A percentile compares a stretch with the other conserved stretches of the same genome.
Conservation (phyloP, 2,888 invertebrate species). For the Lycaena phlaeas region DNA sequence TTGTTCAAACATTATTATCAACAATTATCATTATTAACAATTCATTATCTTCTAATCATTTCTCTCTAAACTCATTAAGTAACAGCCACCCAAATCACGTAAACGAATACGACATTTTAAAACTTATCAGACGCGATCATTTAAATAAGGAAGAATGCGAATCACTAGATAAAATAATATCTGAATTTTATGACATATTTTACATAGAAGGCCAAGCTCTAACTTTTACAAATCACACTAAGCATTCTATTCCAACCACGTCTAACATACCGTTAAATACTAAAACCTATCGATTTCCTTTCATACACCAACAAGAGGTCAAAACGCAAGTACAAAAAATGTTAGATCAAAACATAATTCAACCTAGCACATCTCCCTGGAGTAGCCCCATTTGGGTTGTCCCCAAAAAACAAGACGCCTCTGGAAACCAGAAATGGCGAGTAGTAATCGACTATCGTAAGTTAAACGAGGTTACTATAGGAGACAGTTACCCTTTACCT, state of each 20-base stretch:
- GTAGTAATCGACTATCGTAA: no score
- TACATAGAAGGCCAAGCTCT: slow-evolving; percentile 19
- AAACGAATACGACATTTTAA: slow-evolving; percentile 14
- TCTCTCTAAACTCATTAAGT: not conserved
- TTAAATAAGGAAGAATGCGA: slow-evolving; percentile 19
- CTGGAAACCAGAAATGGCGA: no score
- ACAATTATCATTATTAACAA: no score
- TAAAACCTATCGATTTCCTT: slow-evolving; percentile 28
- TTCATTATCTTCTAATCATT: not conserved
- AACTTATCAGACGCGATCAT: slow-evolving; percentile 16
- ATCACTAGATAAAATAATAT: slow-evolving; percentile 18
- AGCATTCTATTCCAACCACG: slow-evolving; percentile 25
- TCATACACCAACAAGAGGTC: slow-evolving; percentile 25
- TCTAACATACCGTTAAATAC: slow-evolving; percentile 24
- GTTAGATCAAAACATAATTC: slow-evolving; percentile 22
- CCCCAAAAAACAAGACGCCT: no score
- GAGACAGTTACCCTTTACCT: no score
- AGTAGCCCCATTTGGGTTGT: no score
- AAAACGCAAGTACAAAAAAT: slow-evolving; percentile 22
- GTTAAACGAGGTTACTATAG: no score
- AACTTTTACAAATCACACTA: slow-evolving; percentile 23
- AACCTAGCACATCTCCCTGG: slow-evolving; percentile 21
- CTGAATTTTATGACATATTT: slow-evolving; percentile 20
- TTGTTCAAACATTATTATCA: not conserved
- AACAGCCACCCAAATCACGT: not conserved